These are phyloP conservation scores for Patella depressa DNA, from an alignment of 2,888 invertebrate species.

Conservation along the genomic window DNA sequence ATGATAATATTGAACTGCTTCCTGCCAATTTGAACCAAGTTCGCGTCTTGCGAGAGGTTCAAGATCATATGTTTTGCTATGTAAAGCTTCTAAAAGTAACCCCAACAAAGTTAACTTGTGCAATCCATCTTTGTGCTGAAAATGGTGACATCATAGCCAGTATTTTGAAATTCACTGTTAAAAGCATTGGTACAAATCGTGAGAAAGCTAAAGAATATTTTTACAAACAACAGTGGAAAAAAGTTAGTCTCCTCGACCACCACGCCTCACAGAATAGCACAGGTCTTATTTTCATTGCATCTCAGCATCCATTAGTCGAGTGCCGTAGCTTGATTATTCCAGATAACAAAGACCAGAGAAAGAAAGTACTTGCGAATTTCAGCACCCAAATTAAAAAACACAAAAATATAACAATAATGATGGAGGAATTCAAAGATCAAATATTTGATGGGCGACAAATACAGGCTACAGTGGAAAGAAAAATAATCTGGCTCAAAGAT, in stretches of 20 bases:
- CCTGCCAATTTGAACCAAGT: slow-evolving; percentile 16
- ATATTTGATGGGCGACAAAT: no score
- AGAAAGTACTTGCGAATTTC: neutral
- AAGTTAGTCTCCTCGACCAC: neutral
- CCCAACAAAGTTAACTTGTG: neutral
- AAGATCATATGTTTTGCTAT: slow-evolving; percentile 19
- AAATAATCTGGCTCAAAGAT: neutral
- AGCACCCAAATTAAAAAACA: no score
- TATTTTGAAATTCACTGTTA: slow-evolving; percentile 13
- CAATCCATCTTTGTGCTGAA: neutral
- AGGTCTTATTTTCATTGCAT: no score
- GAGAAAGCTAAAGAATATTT: neutral
- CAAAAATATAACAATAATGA: neutral
- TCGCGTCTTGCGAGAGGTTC: neutral
- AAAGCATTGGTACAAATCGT: slow-evolving; percentile 7
- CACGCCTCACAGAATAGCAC: no score
- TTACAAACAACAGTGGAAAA: neutral
- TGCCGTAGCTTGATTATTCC: no score
- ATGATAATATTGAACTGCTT: neutral
- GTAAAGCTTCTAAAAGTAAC: neutral
- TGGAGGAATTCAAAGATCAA: neutral
- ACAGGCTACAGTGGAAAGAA: neutral
- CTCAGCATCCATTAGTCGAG: no score
- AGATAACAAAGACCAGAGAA: slow-evolving; percentile 4
- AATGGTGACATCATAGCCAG: slow-evolving; percentile 15